Evolutionary conservation across 2,888 invertebrate genomes (phyloP).

Genomic region (Terebella lapidaria): DNA sequence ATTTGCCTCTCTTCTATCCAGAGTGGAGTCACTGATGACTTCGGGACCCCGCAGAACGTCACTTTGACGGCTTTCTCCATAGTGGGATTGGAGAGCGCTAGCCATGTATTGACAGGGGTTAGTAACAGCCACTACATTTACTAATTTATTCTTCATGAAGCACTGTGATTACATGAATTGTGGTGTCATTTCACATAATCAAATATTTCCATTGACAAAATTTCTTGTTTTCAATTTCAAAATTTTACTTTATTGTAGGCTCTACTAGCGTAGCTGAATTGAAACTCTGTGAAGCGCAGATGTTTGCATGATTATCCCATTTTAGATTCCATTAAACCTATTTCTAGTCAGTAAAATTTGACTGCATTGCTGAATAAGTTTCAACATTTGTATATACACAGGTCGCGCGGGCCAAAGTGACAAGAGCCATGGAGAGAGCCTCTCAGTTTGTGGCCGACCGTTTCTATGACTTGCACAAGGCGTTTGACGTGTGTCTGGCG

Average conservation of each 20-base stretch:
- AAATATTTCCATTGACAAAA: background rate
- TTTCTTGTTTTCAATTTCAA: background rate
- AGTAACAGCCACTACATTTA: background rate
- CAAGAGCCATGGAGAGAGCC: conserved; percentile 30
- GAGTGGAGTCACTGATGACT: too few relatives aligned
- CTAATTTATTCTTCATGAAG: background rate
- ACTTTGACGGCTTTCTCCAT: conserved; percentile 1
- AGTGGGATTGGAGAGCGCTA: background rate
- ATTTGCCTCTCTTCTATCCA: too few relatives aligned
- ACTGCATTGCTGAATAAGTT: too few relatives aligned
- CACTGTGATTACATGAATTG: background rate
- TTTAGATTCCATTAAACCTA: too few relatives aligned
- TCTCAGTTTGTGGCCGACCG: conserved; percentile 31
- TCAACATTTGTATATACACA: conserved; percentile 18
- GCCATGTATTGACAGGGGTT: conserved; percentile 1
- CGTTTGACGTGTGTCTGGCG: conserved; percentile 77
- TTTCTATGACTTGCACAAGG: conserved; percentile 65
- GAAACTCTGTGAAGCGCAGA: too few relatives aligned
- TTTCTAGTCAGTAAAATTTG: too few relatives aligned
- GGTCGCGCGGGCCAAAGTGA: conserved; percentile 36
- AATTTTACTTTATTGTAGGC: too few relatives aligned
- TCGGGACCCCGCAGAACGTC: conserved; percentile 2
- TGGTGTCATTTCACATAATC: background rate
- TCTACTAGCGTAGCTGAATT: too few relatives aligned
- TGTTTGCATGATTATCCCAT: too few relatives aligned